phyloP scores from a whole-genome alignment of 2,113 vertebrate genomes.

The Platycercus adscitus region DNA sequence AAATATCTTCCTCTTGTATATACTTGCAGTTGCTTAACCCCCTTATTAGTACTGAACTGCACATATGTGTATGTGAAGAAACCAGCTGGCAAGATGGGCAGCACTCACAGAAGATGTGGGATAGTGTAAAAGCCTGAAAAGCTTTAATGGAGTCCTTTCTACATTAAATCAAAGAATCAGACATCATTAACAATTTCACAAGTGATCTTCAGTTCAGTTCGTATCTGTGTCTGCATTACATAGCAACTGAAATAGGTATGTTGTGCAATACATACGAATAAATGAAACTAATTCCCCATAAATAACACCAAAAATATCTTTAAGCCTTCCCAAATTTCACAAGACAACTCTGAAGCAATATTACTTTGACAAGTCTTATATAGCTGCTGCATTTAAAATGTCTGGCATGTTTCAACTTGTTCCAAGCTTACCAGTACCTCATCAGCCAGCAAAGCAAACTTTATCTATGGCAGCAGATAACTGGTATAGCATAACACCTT shows the following conservation, averaged over 20 bases:
- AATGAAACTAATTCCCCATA: not conserved
- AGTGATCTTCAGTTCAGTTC: not conserved
- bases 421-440: not conserved
- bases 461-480: not conserved
- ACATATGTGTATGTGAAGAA: not conserved
- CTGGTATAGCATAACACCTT: not conserved
- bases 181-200: not conserved
- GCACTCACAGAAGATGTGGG: not conserved
- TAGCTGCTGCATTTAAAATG: not conserved
- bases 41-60: not conserved
- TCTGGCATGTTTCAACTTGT: not conserved
- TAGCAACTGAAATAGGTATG: not conserved
- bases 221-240: not conserved
- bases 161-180: not conserved
- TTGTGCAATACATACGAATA: not conserved
- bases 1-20: not conserved
- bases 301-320: not conserved
- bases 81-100: not conserved
- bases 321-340: not conserved
- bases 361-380: not conserved
- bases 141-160: not conserved
- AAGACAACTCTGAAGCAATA: not conserved
- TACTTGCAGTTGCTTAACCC: not conserved
- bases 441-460: not conserved
- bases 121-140: not conserved